phyloP scores from a whole-genome alignment of 2,113 vertebrate genomes.

The Pterocles orientalis region DNA sequence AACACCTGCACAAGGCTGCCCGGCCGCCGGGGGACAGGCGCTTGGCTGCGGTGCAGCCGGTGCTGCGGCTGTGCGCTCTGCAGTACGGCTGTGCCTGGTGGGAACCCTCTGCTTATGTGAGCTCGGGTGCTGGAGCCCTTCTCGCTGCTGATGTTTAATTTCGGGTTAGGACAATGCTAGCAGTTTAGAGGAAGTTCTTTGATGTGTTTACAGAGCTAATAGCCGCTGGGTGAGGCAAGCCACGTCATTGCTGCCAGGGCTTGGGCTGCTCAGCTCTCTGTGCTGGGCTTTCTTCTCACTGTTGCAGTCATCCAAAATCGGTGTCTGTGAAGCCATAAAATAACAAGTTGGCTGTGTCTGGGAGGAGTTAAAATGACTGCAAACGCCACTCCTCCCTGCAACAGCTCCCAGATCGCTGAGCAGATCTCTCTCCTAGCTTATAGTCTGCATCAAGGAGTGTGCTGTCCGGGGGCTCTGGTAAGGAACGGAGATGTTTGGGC shows the following conservation, averaged over 20 bases:
- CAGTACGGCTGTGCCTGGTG: not conserved
- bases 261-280: not conserved
- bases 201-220: not conserved
- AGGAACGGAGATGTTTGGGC: not conserved
- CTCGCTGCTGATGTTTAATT: not conserved
- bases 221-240: not conserved
- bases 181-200: not conserved
- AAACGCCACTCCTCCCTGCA: slow-evolving; percentile 21
- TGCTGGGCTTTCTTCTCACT: not conserved
- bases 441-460: not conserved
- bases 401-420: not conserved
- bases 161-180: not conserved
- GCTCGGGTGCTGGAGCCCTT: not conserved
- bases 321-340: slow-evolving; percentile 9
- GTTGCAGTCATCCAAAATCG: not conserved
- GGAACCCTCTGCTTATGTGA: not conserved
- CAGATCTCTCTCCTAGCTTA: not conserved
- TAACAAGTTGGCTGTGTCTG: slow-evolving; percentile 15
- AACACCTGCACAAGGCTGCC: not conserved
- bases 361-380: slow-evolving; percentile 59
- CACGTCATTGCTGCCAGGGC: not conserved
- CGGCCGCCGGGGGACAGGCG: not conserved
- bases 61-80: not conserved
- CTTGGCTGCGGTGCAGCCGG: not conserved
- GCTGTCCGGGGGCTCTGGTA: not conserved